phyloP scores from a whole-genome alignment of 2,888 invertebrate genomes.

The Catocala fraxini region DNA sequence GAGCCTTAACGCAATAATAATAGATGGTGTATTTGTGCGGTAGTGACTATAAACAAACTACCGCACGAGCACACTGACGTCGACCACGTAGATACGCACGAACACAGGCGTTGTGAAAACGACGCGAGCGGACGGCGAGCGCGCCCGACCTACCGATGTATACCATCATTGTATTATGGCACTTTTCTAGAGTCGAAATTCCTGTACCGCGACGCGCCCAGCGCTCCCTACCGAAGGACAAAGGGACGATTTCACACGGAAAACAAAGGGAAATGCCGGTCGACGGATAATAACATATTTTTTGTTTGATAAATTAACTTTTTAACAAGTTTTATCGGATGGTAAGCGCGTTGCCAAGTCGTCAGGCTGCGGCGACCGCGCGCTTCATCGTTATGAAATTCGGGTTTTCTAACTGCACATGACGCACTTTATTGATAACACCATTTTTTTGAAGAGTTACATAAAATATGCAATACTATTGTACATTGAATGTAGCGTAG shows the following conservation, averaged over 20 bases:
- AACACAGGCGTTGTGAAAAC: conserved; percentile 75
- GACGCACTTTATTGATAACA: conserved; percentile 62
- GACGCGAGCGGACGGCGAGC: conserved; percentile 80
- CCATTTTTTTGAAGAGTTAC: conserved; percentile 54
- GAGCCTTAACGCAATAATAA: conserved; percentile 68
- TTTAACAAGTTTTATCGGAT: conserved; percentile 65
- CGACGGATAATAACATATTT: conserved; percentile 66
- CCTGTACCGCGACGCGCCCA: conserved; percentile 79
- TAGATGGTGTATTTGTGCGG: conserved; percentile 75
- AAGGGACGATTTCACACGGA: conserved; percentile 82
- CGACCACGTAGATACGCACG: conserved; percentile 76
- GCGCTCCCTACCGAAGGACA: conserved; percentile 82
- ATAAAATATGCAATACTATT: conserved; percentile 47
- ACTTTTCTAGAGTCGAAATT: conserved; percentile 86
- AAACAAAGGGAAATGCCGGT: conserved; percentile 85
- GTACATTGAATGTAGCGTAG: conserved; percentile 47
- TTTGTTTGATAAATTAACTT: conserved; percentile 66
- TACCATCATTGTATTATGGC: conserved; percentile 79
- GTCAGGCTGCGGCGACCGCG: conserved; percentile 68
- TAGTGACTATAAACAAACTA: conserved; percentile 88
- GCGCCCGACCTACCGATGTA: conserved; percentile 77
- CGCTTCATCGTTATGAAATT: conserved; percentile 77
- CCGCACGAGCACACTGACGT: conserved; percentile 79
- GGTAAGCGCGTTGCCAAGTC: conserved; percentile 78
- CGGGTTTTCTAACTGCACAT: conserved; percentile 65